phyloP scores from a whole-genome alignment of 2,797 vertebrate genomes.

The Dermochelys coriacea region DNA sequence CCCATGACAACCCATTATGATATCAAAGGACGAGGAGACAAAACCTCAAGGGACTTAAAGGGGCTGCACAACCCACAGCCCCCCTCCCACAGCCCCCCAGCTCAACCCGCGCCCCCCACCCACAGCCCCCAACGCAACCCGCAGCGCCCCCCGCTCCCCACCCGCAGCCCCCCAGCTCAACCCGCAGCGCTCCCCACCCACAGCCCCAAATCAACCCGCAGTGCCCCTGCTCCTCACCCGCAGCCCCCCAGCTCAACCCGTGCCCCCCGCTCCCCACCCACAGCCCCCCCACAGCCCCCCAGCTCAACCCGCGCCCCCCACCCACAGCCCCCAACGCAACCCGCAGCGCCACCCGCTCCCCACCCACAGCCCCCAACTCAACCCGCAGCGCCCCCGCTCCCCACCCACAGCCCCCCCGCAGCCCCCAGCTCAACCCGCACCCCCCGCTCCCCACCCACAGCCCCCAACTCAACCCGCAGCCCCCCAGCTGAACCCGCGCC shows the following conservation, averaged over 20 bases:
- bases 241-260: too few species aligned
- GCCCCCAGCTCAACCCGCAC: neutral
- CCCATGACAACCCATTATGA: constrained; percentile 29
- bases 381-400: too few species aligned
- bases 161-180: neutral
- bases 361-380: neutral
- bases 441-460: constrained; percentile 41
- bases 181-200: neutral
- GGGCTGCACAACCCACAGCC: neutral
- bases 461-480: neutral
- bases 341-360: too few species aligned
- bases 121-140: too few species aligned
- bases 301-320: neutral
- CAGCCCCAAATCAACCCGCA: too few species aligned
- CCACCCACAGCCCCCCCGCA: neutral
- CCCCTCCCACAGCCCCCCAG: too few species aligned
- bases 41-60: constrained; percentile 14
- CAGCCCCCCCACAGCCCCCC: too few species aligned
- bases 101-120: too few species aligned
- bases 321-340: too few species aligned
- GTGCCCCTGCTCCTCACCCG: neutral
- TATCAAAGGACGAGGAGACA: constrained; percentile 2
- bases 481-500: too few species aligned
- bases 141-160: too few species aligned
- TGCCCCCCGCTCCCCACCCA: neutral